These are phyloP conservation scores for Monopterus albus DNA, from an alignment of 2,113 vertebrate species.

Conservation along the genomic window DNA sequence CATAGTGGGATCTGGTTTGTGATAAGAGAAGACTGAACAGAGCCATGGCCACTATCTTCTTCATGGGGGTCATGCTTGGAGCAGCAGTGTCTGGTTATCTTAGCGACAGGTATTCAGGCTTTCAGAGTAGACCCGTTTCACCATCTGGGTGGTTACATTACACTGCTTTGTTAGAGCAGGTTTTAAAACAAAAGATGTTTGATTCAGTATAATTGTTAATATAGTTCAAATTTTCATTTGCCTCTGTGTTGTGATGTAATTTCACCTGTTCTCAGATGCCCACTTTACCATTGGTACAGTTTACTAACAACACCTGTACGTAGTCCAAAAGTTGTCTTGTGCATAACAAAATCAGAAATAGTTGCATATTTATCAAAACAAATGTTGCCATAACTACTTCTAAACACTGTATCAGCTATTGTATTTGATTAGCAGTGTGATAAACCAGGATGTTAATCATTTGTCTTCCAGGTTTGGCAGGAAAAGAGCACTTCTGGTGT, in stretches of 20 bases:
- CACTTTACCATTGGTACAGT: neutral
- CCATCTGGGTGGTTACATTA: too few species aligned
- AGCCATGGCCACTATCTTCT: constrained; percentile 86
- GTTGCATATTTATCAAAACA: too few species aligned
- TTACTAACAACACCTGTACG: neutral
- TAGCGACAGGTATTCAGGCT: constrained; percentile 84
- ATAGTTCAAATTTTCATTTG: neutral
- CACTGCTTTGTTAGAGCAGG: too few species aligned
- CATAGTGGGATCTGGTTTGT: constrained; percentile 73
- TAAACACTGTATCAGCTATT: neutral
- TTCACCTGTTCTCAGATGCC: neutral
- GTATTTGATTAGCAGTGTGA: too few species aligned
- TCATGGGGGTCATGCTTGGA: constrained; percentile 85
- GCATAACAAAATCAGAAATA: neutral
- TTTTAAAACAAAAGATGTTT: too few species aligned
- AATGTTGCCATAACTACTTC: too few species aligned
- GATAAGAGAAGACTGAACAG: constrained; percentile 75
- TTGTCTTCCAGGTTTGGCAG: constrained; percentile 71
- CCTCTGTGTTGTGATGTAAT: neutral
- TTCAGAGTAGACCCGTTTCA: too few species aligned
- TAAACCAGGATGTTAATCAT: neutral
- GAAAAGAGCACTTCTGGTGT: constrained; percentile 66
- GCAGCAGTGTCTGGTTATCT: constrained; percentile 85
- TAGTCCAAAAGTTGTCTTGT: neutral
- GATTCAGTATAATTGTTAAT: neutral